These are phyloP conservation scores for Cheilosia pagana DNA, from an alignment of 2,888 invertebrate genomes.

Conservation along the genomic window DNA sequence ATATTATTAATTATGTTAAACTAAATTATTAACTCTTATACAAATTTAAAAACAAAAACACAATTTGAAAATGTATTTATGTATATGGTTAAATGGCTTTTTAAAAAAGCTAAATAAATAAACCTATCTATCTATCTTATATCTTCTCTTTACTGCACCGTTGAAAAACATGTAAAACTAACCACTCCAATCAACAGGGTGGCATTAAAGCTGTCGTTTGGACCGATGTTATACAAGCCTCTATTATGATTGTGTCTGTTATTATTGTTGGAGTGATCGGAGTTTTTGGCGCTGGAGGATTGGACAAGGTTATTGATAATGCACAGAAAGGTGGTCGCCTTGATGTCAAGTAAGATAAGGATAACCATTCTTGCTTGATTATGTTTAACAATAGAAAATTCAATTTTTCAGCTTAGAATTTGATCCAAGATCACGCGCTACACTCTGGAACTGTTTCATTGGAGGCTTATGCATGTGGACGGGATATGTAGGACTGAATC, in stretches of 20 bases:
- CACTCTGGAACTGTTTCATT: slow-evolving; percentile 87
- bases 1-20: too few relatives aligned
- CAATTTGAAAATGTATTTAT: too few relatives aligned
- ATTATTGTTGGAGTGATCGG: slow-evolving; percentile 82
- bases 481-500: slow-evolving; percentile 88
- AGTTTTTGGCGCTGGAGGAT: slow-evolving; percentile 82
- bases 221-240: slow-evolving; percentile 84
- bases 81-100: too few relatives aligned
- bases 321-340: slow-evolving; percentile 82
- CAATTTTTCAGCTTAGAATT: slow-evolving; percentile 2
- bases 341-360: slow-evolving; percentile 80
- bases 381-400: not conserved
- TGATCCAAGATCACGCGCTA: slow-evolving; percentile 85
- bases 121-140: too few relatives aligned
- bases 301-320: slow-evolving; percentile 80
- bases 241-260: slow-evolving; percentile 82
- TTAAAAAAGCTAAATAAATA: too few relatives aligned
- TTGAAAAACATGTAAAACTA: too few relatives aligned
- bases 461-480: slow-evolving; percentile 86
- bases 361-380: too few relatives aligned
- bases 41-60: too few relatives aligned
- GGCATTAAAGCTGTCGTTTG: slow-evolving; percentile 85
- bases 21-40: too few relatives aligned
- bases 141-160: too few relatives aligned
- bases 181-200: slow-evolving; percentile 79